Base-by-base conservation (phyloP, 2,888 invertebrate species). In the Tetragnatha montana region DNA sequence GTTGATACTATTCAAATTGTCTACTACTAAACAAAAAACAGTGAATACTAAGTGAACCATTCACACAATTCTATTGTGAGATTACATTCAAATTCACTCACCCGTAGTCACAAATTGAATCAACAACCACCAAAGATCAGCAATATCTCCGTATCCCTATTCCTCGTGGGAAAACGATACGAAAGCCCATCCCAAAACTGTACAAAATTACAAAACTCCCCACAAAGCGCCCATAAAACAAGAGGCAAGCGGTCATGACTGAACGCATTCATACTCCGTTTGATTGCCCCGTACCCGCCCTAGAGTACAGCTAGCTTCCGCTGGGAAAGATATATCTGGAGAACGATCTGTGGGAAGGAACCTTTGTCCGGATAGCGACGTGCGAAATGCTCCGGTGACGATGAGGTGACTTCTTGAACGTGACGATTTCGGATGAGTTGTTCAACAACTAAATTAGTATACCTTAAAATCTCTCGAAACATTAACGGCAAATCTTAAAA, bases 191-290 rank as follows among this genome's bases (percentile, higher is more conserved):
- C 6, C 60, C 17, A 17, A 17, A 60, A 60, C 14, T 60, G 10
- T 60, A 68, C 78, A 78, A 21, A 78, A 78, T 78, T 78, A 68
- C 78, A 78, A 21, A 60, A 35, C 17, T 12, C 17, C n/a, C 0
- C 22, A 60, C 60, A 14, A 22, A 51, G 51, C 50, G 22, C 22
- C 17, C 19, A 22, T 78, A 60, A 21, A 22, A 21, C 51, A 12
- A 73, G 50, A 51, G 71, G 80, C 69, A 22, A 51, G 60, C 21
- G 14, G 68, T 69, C 74, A 75, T 49, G 83, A 60, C 19, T 74
- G 83, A 68, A 50, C 75, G 69, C 50, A 49, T 76, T 84, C 69
- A 76, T 69, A 76, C 75, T 60, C 74, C 60, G 49, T 70, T 81
- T 50, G 35, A 82, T 74, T 50, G 60, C n/a, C 50, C 74, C 22